Conservation (phyloP, 2,113 vertebrate species). For the Tor tambroides region DNA sequence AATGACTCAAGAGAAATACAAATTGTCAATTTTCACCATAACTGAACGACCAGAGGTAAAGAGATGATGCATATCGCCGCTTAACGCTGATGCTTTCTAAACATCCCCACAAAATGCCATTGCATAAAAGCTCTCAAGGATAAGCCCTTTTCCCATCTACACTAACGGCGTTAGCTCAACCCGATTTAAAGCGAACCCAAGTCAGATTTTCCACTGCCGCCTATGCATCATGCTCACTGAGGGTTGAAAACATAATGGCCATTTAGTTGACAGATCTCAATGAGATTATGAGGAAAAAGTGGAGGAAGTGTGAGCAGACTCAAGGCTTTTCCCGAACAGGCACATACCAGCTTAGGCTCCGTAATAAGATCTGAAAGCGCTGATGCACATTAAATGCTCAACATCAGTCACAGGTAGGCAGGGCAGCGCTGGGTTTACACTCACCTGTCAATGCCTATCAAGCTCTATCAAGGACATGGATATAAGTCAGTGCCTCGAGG, state of each 20-base stretch:
- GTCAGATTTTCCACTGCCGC: conserved; percentile 10
- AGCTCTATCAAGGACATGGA: conserved; percentile 50
- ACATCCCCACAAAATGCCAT: conserved; percentile 3
- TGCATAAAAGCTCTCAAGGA: conserved; percentile 25
- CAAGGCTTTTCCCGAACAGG: conserved; percentile 36
- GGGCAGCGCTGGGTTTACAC: conserved; percentile 40
- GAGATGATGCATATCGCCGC: neutral
- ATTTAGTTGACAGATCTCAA: conserved; percentile 34
- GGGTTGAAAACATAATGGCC: conserved; percentile 25
- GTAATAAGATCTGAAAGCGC: conserved; percentile 52
- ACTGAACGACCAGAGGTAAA: neutral
- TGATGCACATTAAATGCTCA: conserved; percentile 54
- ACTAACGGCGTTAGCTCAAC: conserved; percentile 19
- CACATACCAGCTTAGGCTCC: conserved; percentile 14
- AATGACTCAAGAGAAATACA: conserved; percentile 9
- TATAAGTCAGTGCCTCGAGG: conserved; percentile 40
- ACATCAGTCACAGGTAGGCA: conserved; percentile 52
- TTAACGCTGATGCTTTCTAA: conserved; percentile 11
- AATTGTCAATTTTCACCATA: neutral
- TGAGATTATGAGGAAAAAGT: conserved; percentile 40
- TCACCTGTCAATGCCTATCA: conserved; percentile 49
- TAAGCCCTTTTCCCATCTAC: conserved; percentile 24
- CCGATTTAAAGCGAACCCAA: conserved; percentile 21
- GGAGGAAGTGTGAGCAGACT: conserved; percentile 5
- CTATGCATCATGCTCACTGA: conserved; percentile 42